Evolutionary conservation across 2,888 invertebrate genomes (phyloP).

Genomic region (Trichopoda pennipes): DNA sequence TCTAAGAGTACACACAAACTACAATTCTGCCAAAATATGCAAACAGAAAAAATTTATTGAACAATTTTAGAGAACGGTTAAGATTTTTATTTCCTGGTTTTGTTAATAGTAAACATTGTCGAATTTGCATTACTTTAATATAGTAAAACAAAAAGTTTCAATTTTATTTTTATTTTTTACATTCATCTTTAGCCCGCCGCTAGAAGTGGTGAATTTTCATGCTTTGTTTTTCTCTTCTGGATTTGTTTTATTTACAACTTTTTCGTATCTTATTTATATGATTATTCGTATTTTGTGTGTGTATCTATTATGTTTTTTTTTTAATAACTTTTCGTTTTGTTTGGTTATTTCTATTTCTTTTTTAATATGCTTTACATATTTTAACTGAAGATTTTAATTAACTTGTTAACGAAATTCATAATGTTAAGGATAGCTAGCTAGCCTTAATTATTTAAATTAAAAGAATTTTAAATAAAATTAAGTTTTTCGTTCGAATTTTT

Average conservation of each 20-base stretch:
- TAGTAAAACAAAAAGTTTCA: neutral
- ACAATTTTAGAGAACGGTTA: neutral
- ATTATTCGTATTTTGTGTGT: conserved; percentile 65
- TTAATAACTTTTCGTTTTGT: conserved; percentile 38
- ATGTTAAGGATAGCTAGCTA: neutral
- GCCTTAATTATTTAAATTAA: conserved; percentile 15
- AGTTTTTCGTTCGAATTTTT: neutral
- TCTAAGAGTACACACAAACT: neutral
- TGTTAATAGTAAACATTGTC: neutral
- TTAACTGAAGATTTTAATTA: conserved; percentile 11
- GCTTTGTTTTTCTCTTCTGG: conserved; percentile 49
- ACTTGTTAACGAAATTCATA: conserved; percentile 10
- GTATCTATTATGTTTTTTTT: conserved; percentile 66
- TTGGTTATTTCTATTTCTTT: conserved; percentile 24
- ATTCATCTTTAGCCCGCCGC: conserved; percentile 42
- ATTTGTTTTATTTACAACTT: conserved; percentile 55
- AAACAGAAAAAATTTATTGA: neutral
- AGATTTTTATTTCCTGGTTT: neutral
- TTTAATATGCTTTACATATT: conserved; percentile 29
- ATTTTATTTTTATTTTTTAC: neutral
- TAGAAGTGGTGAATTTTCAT: conserved; percentile 63
- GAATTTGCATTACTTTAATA: conserved; percentile 2
- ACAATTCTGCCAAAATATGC: conserved; percentile 9
- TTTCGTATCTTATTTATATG: conserved; percentile 37
- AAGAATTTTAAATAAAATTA: conserved; percentile 15